Evolutionary conservation across 1,140 invertebrate species (phyloP).

Genomic region (Eupeodes corollae): DNA sequence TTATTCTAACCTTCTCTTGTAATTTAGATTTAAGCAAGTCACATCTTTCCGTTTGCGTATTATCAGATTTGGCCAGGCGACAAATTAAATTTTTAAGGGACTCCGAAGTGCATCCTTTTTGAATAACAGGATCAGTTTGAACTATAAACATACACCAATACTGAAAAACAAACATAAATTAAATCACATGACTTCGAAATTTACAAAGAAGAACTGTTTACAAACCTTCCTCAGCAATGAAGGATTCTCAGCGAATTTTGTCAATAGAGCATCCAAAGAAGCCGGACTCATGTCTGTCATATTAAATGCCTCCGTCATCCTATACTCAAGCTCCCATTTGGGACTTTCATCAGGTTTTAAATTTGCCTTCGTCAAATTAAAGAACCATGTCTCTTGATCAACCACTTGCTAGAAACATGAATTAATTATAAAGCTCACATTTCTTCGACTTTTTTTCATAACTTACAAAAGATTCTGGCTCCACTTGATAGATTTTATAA

Average conservation of each 20-base stretch:
- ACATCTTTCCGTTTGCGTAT: conserved; percentile 18
- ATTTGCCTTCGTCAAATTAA: conserved; percentile 68
- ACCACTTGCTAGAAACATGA: conserved; percentile 20
- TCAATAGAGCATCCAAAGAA: conserved; percentile 40
- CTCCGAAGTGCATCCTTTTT: conserved; percentile 32
- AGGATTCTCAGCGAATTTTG: conserved; percentile 36
- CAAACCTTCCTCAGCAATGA: conserved; percentile 22
- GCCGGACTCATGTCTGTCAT: conserved; percentile 39
- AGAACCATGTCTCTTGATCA: conserved; percentile 62
- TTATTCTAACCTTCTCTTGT: conserved; percentile 1
- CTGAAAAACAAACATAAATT: conserved; percentile 4
- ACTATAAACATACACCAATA: conserved; percentile 29
- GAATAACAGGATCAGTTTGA: conserved; percentile 38
- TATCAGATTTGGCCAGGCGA: conserved; percentile 19
- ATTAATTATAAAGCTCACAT: not conserved
- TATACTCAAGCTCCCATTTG: conserved; percentile 55
- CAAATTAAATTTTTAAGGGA: conserved; percentile 33
- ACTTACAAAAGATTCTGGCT: conserved; percentile 50
- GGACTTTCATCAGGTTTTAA: conserved; percentile 36
- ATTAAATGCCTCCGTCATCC: conserved; percentile 53
- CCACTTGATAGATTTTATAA: conserved; percentile 62
- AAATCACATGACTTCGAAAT: not conserved
- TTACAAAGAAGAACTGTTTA: not conserved
- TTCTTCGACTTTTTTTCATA: not conserved
- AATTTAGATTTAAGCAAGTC: conserved; percentile 14